Base-by-base conservation (phyloP, 2,888 invertebrate species). In the Notodonta ziczac region DNA sequence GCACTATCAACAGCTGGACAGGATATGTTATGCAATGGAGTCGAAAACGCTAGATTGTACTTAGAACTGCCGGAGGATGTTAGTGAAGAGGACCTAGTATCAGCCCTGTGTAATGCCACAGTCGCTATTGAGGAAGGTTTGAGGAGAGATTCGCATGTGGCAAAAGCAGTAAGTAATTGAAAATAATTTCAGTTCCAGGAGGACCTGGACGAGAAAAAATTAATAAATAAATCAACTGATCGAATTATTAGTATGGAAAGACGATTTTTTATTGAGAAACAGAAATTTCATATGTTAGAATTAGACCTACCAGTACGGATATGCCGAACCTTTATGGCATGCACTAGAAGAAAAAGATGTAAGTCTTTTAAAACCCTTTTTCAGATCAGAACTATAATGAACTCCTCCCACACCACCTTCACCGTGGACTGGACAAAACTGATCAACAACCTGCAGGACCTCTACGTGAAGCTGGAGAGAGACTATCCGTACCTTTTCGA, bases 401-500 rank as follows among this genome's bases (percentile, higher is more conserved):
- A 79, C 9, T 74, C 83, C 0, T 66, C 77, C 0, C 83, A 83
- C 63, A 66, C 73, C 5, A 53, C 78, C 0, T 32, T 82, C 13
- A 77, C 77, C 32, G 78, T 91, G 0, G 78, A 90, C 59, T 93
- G 93, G 93, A 87, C 87, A 0, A 70, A 72, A 42, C 79, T 93
- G 0, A 89, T 93, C 53, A 85, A 73, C 57, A 86, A 80, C 13
- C 63, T 93, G 3, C 89, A 89, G 64, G 69, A 74, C 0, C 66
- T 93, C 0, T 91, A 90, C 64, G 65, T 82, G 0, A 87, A 81
- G 50, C 60, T 93, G 7, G 80, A 88, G 16, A 64, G 66, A 0
- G 88, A 90, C 56, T 91, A 90, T 61, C 86, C 92, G 0, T 93
- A 92, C 64, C 53, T 93, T 1, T 87, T 93, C 59, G 84, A 90